These are phyloP conservation scores for Ephialtes manifestator DNA, from an alignment of 2,888 invertebrate species.

Conservation along the genomic window DNA sequence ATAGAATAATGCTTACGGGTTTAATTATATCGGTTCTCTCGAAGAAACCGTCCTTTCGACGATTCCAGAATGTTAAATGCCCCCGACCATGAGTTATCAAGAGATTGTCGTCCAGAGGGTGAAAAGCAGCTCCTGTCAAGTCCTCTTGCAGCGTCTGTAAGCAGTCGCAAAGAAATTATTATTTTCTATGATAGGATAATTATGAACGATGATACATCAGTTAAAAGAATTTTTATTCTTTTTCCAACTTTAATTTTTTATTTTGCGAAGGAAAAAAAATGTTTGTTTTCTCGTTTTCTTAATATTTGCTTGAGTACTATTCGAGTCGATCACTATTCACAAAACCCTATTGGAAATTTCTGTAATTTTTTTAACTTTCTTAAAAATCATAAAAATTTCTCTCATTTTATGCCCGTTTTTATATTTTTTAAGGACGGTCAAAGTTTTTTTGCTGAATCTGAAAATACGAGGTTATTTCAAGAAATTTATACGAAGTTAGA, in stretches of 20 bases:
- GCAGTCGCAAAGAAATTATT: slow-evolving; percentile 42
- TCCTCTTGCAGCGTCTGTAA: slow-evolving; percentile 95
- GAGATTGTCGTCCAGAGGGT: slow-evolving; percentile 96
- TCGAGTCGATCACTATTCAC: no score
- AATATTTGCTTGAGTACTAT: no score
- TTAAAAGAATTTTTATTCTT: no score
- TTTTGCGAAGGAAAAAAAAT: background rate
- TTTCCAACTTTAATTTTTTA: background rate
- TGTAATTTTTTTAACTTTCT: no score
- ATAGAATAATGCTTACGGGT: slow-evolving; percentile 88
- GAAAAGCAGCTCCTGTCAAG: slow-evolving; percentile 95
- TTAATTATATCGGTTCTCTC: slow-evolving; percentile 96
- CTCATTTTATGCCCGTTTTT: no score
- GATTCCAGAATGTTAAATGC: slow-evolving; percentile 97
- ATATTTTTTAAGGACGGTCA: no score
- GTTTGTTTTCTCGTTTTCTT: no score
- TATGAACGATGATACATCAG: background rate
- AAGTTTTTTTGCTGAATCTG: no score
- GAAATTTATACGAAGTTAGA: no score
- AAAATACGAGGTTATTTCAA: no score
- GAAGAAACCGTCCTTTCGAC: slow-evolving; percentile 96
- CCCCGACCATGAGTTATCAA: slow-evolving; percentile 97
- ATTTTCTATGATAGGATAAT: background rate
- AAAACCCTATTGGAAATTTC: no score
- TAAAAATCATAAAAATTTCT: no score